phyloP scores from a whole-genome alignment of 2,113 vertebrate genomes.

The Scytalopus superciliaris region DNA sequence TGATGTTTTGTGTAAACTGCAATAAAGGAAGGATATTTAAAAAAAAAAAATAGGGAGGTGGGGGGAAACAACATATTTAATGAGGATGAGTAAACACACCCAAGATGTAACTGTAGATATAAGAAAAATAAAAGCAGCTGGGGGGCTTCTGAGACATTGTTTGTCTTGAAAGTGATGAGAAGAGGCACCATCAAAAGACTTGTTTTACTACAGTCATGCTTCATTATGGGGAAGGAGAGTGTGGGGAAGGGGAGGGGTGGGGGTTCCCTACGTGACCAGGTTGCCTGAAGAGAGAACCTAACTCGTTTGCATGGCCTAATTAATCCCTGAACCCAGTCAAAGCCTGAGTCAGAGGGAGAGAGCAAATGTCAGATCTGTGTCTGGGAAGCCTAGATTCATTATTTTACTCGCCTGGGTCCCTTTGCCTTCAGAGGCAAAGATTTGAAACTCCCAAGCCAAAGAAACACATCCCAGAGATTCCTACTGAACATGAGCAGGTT shows the following conservation, averaged over 20 bases:
- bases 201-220: constrained; percentile 79
- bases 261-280: constrained; percentile 51
- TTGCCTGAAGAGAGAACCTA: constrained; percentile 59
- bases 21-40: constrained; percentile 25
- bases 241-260: constrained; percentile 9
- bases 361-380: constrained; percentile 45
- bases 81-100: constrained; percentile 65
- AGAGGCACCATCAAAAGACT: constrained; percentile 74
- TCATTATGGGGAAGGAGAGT: constrained; percentile 70
- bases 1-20: constrained; percentile 29
- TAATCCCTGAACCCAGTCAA: constrained; percentile 56
- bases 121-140: constrained; percentile 78
- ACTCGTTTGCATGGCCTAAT: constrained; percentile 39
- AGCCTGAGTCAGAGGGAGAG: constrained; percentile 20
- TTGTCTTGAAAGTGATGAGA: constrained; percentile 75
- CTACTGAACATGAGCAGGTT: background rate
- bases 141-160: constrained; percentile 68
- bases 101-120: constrained; percentile 75
- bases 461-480: background rate
- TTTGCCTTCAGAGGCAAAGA: constrained; percentile 6
- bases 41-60: background rate
- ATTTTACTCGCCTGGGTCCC: constrained; percentile 23
- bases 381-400: constrained; percentile 50
- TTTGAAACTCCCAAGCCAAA: constrained; percentile 15
- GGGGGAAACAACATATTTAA: constrained; percentile 39